Percentiles rank a stretch among this genome's conserved stretches.
Evolutionary conservation across 2,888 invertebrate genomes (phyloP).

Genomic region (Idaea dimidiata): DNA sequence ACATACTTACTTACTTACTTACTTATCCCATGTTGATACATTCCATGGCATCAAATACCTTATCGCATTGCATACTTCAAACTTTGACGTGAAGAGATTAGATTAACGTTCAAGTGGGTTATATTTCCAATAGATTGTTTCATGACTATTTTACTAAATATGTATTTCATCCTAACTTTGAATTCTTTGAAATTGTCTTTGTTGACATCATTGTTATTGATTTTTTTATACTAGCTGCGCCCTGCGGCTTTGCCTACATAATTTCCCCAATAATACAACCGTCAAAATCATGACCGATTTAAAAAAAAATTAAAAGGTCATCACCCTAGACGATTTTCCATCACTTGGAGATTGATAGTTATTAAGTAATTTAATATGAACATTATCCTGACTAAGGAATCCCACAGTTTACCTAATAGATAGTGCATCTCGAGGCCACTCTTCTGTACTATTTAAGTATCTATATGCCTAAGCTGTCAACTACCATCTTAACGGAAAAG

Average conservation of each 20-base stretch:
- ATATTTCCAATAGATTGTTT: background rate
- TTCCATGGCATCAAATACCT: slow-evolving; percentile 1
- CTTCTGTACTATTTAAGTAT: no score
- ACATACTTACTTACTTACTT: background rate
- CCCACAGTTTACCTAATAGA: no score
- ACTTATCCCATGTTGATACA: background rate
- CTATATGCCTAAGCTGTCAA: background rate
- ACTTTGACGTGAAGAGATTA: background rate
- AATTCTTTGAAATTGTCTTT: background rate
- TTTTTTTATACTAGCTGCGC: no score
- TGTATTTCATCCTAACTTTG: background rate
- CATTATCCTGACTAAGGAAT: no score
- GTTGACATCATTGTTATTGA: background rate
- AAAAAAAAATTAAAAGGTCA: no score
- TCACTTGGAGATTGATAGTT: no score
- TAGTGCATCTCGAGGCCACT: no score
- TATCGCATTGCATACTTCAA: background rate
- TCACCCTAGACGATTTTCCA: background rate
- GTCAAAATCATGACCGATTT: no score
- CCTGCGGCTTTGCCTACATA: no score
- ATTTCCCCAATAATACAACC: no score
- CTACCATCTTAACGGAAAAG: background rate
- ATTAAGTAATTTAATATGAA: no score
- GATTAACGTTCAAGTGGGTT: slow-evolving; percentile 14
- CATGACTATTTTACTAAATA: background rate